Conservation (phyloP, 2,888 invertebrate species). For the Malthinus flaveolus region DNA sequence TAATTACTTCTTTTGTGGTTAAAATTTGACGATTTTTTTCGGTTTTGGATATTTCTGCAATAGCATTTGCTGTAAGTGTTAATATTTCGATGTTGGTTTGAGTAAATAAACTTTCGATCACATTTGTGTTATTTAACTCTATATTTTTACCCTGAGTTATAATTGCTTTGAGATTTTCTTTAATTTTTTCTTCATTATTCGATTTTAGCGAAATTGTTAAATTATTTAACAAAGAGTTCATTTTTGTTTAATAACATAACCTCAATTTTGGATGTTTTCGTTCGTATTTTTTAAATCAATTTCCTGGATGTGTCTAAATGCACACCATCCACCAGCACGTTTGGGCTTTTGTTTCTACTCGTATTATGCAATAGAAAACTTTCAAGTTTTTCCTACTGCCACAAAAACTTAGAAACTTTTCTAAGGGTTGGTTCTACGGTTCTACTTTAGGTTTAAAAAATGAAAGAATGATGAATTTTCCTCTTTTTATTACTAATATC, state of each 20-base stretch:
- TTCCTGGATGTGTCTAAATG: no score
- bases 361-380: no score
- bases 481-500: no score
- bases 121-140: slow-evolving; percentile 55
- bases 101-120: slow-evolving; percentile 55
- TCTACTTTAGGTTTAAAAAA: no score
- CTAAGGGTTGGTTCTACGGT: no score
- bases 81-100: slow-evolving; percentile 59
- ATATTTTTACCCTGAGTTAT: slow-evolving; percentile 56
- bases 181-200: slow-evolving; percentile 56
- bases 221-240: slow-evolving; percentile 19
- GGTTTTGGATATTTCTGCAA: slow-evolving; percentile 82
- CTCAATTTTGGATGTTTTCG: not conserved
- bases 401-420: no score
- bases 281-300: no score
- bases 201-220: slow-evolving; percentile 30
- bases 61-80: slow-evolving; percentile 66
- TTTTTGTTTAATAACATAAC: slow-evolving; percentile 11
- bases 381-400: no score
- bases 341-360: no score
- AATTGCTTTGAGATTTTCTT: slow-evolving; percentile 56
- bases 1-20: slow-evolving; percentile 64
- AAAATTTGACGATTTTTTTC: slow-evolving; percentile 74
- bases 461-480: no score
- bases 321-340: no score